Evolutionary conservation across 35 echinoderm and acorn worm species (phyloP), one percentile per base, ranked within the genome.

Genomic region (Acanthaster planci): DNA sequence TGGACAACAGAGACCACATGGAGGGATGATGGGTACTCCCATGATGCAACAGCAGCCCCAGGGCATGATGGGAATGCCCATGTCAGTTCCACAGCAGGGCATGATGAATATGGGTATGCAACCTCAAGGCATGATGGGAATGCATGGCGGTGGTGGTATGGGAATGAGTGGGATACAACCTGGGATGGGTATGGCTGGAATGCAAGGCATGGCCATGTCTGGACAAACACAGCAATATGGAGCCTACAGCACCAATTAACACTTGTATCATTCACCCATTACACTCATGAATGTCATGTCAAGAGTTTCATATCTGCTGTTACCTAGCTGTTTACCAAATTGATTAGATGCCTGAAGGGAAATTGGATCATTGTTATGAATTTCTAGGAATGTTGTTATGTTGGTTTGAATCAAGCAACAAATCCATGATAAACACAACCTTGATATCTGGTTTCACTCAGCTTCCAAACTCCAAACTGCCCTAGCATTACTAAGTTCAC

Each of bases 61-160:
- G 35, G 84, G 89, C 38, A 92, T 51, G 55, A 92, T 92, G 90
- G 67, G 84, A 52, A 84, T 84, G 79, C 55, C 87, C 22, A 76
- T 77, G 14, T 51, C 59, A 21, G 51, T 83, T 31, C 54, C 60
- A 39, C 80, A 23, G 37, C 56, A 54, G 72, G 60, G 50, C 39
- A 67, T 75, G 22, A 78, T 79, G 68, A 75, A 75, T 22, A 67
- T 76, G 85, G 85, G 85, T 16, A 67, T 76, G 85, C 38, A 67
- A 55, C 68, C 39, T 32, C 51, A 54, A 52, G 76, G 68, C 68
- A 87, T 87, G 67, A 51, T 36, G 37, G 52, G 38, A n/a, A 8
- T 47, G 29, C 57, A 31, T 64, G 52, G 50, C 18, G 44, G 38
- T 35, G 37, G n/a, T n/a, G n/a, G n/a, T n/a, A n/a, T n/a, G n/a